Conservation (phyloP, 2,113 vertebrate species). For the Monarcha castaneiventris region DNA sequence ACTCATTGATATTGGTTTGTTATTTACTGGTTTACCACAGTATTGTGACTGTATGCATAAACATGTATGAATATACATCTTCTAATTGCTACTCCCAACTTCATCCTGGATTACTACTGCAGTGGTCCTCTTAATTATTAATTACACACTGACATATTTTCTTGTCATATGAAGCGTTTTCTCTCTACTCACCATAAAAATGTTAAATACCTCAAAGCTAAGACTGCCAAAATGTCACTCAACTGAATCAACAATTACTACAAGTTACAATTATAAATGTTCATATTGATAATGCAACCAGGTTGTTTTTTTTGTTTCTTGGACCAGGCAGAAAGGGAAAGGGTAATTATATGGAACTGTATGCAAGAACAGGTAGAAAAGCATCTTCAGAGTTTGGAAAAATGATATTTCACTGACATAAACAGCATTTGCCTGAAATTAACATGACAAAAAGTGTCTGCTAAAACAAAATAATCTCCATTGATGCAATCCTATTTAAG, state of each 20-base stretch:
- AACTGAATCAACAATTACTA: background rate
- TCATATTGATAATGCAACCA: background rate
- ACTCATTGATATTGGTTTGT: background rate
- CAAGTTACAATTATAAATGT: background rate
- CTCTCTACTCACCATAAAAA: background rate
- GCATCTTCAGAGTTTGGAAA: background rate
- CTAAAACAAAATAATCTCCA: background rate
- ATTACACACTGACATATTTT: background rate
- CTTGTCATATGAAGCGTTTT: background rate
- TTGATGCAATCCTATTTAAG: background rate
- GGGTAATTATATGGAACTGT: background rate
- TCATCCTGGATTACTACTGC: background rate
- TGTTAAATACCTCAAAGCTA: background rate
- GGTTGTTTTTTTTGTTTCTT: background rate
- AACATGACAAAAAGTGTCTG: background rate
- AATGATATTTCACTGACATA: background rate
- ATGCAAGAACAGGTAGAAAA: background rate
- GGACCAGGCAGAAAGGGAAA: background rate
- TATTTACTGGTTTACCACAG: background rate
- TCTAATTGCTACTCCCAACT: background rate
- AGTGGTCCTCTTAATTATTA: background rate
- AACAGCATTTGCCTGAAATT: background rate
- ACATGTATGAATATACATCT: accelerated
- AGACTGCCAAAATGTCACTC: background rate
- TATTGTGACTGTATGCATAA: background rate